Evolutionary conservation across 2,797 vertebrate genomes (phyloP).

Genomic region (Pangasius djambal): DNA sequence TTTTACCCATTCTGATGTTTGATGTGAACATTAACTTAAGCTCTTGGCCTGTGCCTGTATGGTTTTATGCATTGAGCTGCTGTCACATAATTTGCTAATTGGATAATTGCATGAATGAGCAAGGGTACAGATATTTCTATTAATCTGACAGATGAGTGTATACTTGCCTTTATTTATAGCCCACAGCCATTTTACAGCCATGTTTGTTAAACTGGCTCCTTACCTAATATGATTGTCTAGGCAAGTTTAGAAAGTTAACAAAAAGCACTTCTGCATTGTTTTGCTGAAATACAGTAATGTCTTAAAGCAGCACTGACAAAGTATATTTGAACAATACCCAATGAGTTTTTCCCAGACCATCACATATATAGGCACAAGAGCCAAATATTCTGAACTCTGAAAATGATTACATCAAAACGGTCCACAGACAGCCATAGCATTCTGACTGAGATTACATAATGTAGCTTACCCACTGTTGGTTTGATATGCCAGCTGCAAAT

Average conservation of each 20-base stretch:
- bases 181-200: not conserved
- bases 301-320: not conserved
- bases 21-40: not conserved
- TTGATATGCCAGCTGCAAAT: not conserved
- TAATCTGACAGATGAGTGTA: not conserved
- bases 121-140: constrained; percentile 2
- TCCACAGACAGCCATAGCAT: not conserved
- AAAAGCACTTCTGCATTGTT: not conserved
- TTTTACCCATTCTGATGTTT: not conserved
- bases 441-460: not conserved
- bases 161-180: not conserved
- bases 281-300: not conserved
- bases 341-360: not conserved
- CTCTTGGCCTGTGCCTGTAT: not conserved
- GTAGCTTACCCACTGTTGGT: not conserved
- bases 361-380: not conserved
- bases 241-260: not conserved
- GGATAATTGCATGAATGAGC: not conserved
- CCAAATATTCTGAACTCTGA: not conserved
- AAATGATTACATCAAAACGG: not conserved
- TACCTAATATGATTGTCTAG: not conserved
- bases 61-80: not conserved
- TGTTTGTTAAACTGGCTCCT: not conserved
- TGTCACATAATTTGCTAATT: not conserved
- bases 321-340: not conserved